Evolutionary conservation across 2,888 invertebrate species (phyloP).

Genomic region (Meiosimyza decipiens): DNA sequence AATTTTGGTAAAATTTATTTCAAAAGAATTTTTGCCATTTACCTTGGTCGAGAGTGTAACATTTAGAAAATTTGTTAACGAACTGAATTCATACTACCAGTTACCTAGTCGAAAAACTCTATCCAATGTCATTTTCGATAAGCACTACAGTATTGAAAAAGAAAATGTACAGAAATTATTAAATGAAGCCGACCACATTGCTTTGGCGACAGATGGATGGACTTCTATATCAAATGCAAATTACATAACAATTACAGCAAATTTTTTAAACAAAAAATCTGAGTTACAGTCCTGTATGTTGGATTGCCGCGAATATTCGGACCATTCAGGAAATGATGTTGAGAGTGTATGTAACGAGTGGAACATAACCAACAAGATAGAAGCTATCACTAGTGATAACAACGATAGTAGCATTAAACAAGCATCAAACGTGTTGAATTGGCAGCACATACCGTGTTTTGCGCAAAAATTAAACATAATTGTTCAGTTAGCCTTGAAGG

Average conservation of each 20-base stretch:
- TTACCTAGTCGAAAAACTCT: not conserved
- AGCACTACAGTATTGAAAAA: not conserved
- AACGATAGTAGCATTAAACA: not conserved
- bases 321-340: not conserved
- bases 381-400: not conserved
- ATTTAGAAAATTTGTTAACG: not conserved
- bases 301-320: not conserved
- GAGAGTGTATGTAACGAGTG: not conserved
- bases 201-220: not conserved
- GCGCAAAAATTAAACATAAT: not conserved
- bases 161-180: not conserved
- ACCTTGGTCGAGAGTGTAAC: not conserved
- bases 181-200: not conserved
- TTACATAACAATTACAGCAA: not conserved
- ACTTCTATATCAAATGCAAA: constrained; percentile 1
- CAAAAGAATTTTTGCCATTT: constrained; percentile 1
- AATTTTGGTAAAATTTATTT: not conserved
- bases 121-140: not conserved
- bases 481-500: not conserved
- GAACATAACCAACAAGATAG: not conserved
- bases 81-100: constrained; percentile 4
- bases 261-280: not conserved
- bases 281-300: not conserved
- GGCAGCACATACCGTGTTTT: constrained; percentile 8
- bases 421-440: not conserved